phyloP scores from a whole-genome alignment of 2,113 vertebrate species.

The Catharus bicknelli region DNA sequence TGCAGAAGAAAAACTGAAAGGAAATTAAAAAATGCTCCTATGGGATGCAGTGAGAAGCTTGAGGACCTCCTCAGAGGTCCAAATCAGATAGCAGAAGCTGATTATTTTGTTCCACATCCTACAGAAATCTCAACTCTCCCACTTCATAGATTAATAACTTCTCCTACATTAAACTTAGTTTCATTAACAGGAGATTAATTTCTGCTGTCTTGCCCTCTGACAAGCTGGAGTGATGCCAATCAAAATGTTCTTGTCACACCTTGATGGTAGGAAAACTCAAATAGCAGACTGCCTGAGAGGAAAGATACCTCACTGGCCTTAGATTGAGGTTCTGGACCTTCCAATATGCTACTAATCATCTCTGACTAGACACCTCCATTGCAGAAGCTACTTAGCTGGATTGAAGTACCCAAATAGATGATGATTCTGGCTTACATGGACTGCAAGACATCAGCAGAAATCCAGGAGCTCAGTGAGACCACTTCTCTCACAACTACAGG shows the following conservation, averaged over 20 bases:
- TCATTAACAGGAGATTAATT: neutral
- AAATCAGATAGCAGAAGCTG: neutral
- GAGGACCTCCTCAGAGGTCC: neutral
- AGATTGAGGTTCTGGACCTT: neutral
- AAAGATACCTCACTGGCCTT: neutral
- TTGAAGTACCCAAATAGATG: neutral
- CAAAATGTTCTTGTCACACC: neutral
- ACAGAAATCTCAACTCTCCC: neutral
- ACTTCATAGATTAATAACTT: neutral
- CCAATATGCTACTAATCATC: neutral
- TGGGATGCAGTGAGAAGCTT: neutral
- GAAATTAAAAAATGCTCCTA: neutral
- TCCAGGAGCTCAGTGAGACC: neutral
- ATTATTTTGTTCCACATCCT: neutral
- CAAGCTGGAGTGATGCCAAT: neutral
- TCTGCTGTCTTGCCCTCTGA: neutral
- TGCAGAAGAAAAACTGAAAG: neutral
- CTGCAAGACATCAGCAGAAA: neutral
- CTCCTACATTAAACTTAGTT: neutral
- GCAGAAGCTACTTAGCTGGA: neutral
- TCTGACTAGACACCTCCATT: neutral
- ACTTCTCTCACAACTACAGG: accelerated
- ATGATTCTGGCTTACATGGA: neutral
- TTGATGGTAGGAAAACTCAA: neutral
- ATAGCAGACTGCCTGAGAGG: neutral